Evolutionary conservation across 1,140 invertebrate genomes (phyloP).

Genomic region (Anoplolepis gracilipes): DNA sequence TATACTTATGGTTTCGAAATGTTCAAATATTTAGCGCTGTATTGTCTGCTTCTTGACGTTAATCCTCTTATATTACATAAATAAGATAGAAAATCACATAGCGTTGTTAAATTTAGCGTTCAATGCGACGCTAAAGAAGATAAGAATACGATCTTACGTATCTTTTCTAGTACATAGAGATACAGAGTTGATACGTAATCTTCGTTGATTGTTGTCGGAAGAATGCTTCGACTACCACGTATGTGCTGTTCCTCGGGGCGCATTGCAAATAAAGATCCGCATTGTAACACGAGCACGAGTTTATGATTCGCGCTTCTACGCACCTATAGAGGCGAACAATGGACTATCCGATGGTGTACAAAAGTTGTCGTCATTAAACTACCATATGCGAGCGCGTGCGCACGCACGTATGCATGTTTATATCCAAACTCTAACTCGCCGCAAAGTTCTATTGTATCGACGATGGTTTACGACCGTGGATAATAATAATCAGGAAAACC

Average conservation of each 20-base stretch:
- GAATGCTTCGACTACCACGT: neutral
- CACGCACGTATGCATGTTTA: constrained; percentile 27
- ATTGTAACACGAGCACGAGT: constrained; percentile 40
- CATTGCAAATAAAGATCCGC: constrained; percentile 38
- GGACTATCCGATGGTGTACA: constrained; percentile 31
- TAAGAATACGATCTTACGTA: neutral
- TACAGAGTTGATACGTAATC: neutral
- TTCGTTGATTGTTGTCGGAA: constrained; percentile 28
- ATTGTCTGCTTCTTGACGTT: neutral
- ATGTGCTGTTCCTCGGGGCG: neutral
- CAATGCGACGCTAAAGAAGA: neutral
- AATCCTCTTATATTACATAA: neutral
- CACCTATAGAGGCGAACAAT: constrained; percentile 34
- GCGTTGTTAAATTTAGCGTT: neutral
- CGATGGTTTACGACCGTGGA: constrained; percentile 43
- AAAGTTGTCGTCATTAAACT: constrained; percentile 59
- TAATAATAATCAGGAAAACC: constrained; percentile 64
- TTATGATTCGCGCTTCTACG: constrained; percentile 48
- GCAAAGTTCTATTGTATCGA: constrained; percentile 54
- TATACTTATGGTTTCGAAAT: neutral
- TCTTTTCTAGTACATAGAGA: neutral
- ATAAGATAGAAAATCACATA: neutral
- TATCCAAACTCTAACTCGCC: constrained; percentile 36
- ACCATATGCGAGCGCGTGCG: constrained; percentile 31
- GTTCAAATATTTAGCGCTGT: neutral